Base-by-base conservation (phyloP, 2,113 vertebrate species). In the Anseranas semipalmata region DNA sequence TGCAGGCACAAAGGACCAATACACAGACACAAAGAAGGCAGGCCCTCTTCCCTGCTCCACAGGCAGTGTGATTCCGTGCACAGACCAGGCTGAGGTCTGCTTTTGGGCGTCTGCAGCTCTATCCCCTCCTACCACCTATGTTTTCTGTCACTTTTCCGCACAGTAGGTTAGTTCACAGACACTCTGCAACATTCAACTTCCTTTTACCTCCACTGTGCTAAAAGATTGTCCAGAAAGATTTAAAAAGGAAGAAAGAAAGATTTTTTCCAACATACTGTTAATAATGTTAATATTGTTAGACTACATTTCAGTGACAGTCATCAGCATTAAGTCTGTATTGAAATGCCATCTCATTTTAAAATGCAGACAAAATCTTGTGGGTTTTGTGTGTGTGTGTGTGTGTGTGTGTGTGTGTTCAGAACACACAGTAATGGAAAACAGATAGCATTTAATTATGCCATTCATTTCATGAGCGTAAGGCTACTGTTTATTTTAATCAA, bases 1-100 rank as follows among this genome's bases (percentile, higher is more conserved):
- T 12, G 27, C 20, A 70, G 35, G 21, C 50, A 52, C 17, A 21
- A 30, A 0, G 0, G 35, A 14, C 17, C 0, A 0, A 37, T 4
- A 15, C 9, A 17, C 30, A 4, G 7, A 65, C 11, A 13, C 33
- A 46, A 28, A 16, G 28, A 43, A 10, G 0, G 3, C 0, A 24
- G 41, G 11, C 16, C 33, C 30, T 58, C 35, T 46, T 28, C 17
- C 8, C 35, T 8, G 1, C 33, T 32, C 60, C 8, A 12, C 65
- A 37, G 55, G 55, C 53, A 83, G 52, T 45, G 7, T 0, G 18
- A 12, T 0, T 2, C 67, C 7, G 45, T 5, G 22, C 41, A 30
- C 30, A 63, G 53, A 14, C 18, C 28, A 24, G 55, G 35, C 67
- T 41, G 20, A 72, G 35, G n/a, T 24, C 30, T 46, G n/a, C 17